These are phyloP conservation scores for Diplodus sargus DNA, from an alignment of 2,797 vertebrate genomes.

Conservation along the genomic window DNA sequence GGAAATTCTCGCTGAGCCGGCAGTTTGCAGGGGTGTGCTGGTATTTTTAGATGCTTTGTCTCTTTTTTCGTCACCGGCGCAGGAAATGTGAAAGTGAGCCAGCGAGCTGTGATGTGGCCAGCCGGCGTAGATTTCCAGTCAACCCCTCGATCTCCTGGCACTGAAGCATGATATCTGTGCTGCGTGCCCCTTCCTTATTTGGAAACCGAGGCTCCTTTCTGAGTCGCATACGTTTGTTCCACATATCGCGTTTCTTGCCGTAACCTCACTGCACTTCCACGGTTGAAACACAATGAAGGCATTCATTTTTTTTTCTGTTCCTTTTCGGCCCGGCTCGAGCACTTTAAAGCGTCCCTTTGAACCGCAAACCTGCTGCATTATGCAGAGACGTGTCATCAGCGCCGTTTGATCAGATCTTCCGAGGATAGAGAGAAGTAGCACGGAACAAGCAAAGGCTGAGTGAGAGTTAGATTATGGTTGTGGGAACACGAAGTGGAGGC, in stretches of 20 bases:
- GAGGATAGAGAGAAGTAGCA: slow-evolving; percentile 27
- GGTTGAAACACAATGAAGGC: background rate
- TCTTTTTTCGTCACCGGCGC: slow-evolving; percentile 54
- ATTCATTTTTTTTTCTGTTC: background rate
- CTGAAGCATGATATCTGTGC: slow-evolving; percentile 12
- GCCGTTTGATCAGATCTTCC: slow-evolving; percentile 30
- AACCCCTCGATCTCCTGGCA: slow-evolving; percentile 25
- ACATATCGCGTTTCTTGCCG: background rate
- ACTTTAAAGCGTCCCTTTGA: background rate
- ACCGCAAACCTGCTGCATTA: background rate
- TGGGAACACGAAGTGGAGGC: slow-evolving; percentile 41
- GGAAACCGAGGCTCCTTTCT: slow-evolving; percentile 5
- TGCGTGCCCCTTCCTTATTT: slow-evolving; percentile 57
- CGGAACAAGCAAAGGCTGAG: slow-evolving; percentile 34
- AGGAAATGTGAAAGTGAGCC: slow-evolving; percentile 65
- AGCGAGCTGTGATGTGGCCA: slow-evolving; percentile 40
- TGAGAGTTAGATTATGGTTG: slow-evolving; percentile 45
- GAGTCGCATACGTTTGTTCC: background rate
- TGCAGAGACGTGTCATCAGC: slow-evolving; percentile 11
- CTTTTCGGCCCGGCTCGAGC: background rate
- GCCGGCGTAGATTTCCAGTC: slow-evolving; percentile 47
- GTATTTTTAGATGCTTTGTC: slow-evolving; percentile 54
- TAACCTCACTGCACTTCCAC: background rate
- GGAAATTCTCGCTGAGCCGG: slow-evolving; percentile 72
- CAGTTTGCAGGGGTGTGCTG: slow-evolving; percentile 43